Percentiles rank a stretch among this genome's conserved stretches.
Conservation (phyloP, 1,140 invertebrate genomes). For the Stegodyphus mimosarum region DNA sequence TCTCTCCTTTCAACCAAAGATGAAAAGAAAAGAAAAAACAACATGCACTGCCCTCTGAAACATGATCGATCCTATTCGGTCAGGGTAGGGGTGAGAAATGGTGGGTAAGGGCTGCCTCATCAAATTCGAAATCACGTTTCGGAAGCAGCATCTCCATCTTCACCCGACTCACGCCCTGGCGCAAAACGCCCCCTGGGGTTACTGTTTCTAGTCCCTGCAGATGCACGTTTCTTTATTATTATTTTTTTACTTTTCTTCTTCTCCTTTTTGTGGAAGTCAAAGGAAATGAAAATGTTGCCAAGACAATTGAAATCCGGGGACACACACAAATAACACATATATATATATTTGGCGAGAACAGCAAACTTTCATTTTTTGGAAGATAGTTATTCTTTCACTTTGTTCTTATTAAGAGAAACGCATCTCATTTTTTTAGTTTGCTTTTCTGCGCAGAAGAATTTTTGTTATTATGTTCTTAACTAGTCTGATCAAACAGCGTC, state of each 20-base stretch:
- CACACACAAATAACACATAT: no score
- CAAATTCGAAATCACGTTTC: conserved; percentile 52
- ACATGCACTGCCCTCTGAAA: neutral
- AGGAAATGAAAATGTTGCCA: conserved; percentile 2
- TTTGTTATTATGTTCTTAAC: neutral
- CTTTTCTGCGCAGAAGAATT: neutral
- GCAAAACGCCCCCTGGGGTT: conserved; percentile 31
- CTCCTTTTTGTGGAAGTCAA: neutral
- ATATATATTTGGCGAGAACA: neutral
- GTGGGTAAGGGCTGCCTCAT: conserved; percentile 4
- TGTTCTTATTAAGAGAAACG: conserved; percentile 20
- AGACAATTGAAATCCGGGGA: conserved; percentile 55
- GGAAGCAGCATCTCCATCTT: conserved; percentile 33
- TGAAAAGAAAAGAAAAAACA: neutral
- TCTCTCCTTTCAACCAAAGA: neutral
- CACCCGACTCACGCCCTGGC: conserved; percentile 36
- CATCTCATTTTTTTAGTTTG: neutral
- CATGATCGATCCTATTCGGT: no score
- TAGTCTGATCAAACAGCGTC: no score
- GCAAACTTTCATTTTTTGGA: neutral
- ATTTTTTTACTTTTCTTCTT: neutral
- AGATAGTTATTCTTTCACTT: conserved; percentile 40
- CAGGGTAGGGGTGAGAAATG: neutral
- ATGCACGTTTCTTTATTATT: neutral
- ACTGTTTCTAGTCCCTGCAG: neutral